Percentiles rank a stretch among this genome's conserved stretches.
phyloP scores from a whole-genome alignment of 1,140 invertebrate genomes.

The Phortica variegata region DNA sequence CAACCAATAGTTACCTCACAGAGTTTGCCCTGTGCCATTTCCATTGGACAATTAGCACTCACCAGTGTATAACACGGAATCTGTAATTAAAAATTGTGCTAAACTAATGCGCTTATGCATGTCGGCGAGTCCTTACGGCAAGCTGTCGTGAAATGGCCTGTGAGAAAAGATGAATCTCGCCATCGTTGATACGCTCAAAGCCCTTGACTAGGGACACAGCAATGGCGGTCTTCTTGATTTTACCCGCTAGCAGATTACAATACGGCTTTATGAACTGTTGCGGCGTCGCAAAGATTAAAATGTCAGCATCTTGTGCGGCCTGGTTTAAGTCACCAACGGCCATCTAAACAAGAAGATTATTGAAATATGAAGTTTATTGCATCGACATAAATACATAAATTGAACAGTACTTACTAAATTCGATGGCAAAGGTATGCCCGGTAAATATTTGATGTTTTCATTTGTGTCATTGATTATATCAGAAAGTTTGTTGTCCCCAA shows the following conservation, averaged over 20 bases:
- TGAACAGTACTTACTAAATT: conserved; percentile 26
- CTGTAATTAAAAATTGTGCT: not conserved
- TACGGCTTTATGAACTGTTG: conserved; percentile 90
- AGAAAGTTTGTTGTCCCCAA: conserved; percentile 19
- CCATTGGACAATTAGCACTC: conserved; percentile 95
- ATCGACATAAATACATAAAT: not conserved
- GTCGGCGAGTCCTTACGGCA: not conserved
- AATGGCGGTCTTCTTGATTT: conserved; percentile 85
- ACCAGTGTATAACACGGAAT: conserved; percentile 93
- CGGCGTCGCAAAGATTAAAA: conserved; percentile 95
- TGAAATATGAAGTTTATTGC: not conserved
- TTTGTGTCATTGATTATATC: conserved; percentile 34
- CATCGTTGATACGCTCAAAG: conserved; percentile 80
- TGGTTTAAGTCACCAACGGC: conserved; percentile 91
- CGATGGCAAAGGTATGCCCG: conserved; percentile 27
- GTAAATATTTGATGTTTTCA: conserved; percentile 40
- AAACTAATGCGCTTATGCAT: too few relatives aligned
- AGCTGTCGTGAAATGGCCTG: conserved; percentile 69
- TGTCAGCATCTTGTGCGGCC: conserved; percentile 86
- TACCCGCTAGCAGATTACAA: conserved; percentile 80
- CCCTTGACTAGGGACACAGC: conserved; percentile 96
- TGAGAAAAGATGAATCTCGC: conserved; percentile 91
- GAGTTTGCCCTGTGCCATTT: conserved; percentile 93
- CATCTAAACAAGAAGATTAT: conserved; percentile 64
- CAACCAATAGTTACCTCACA: conserved; percentile 98